Evolutionary conservation across 2,888 invertebrate species (phyloP).

Genomic region (Zaprionus lineosus): DNA sequence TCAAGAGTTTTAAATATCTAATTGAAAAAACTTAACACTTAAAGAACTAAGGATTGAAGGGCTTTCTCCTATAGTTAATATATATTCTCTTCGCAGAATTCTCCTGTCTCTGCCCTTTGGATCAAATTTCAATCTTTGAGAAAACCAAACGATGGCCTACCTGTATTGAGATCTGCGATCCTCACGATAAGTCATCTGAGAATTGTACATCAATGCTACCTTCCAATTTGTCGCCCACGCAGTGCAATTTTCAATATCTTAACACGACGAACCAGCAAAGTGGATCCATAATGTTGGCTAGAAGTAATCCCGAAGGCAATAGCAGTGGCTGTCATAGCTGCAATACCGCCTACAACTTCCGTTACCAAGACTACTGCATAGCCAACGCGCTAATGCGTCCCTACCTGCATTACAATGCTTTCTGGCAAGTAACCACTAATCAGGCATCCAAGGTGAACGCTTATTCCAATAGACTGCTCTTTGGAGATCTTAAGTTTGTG

Average conservation of each 20-base stretch:
- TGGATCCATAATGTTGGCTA: conserved; percentile 48
- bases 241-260: conserved; percentile 74
- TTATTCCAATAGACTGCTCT: conserved; percentile 50
- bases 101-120: conserved; percentile 83
- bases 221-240: conserved; percentile 5
- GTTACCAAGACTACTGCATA: conserved; percentile 79
- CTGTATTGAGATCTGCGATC: conserved; percentile 68
- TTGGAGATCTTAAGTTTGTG: conserved; percentile 80
- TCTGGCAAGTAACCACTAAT: conserved; percentile 63
- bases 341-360: conserved; percentile 75
- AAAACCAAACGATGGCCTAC: conserved; percentile 66
- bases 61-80: background rate
- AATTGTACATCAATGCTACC: conserved; percentile 35
- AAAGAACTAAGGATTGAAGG: background rate
- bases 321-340: conserved; percentile 71
- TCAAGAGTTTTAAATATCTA: too few species aligned
- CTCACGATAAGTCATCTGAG: conserved; percentile 19
- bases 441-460: conserved; percentile 2
- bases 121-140: conserved; percentile 69
- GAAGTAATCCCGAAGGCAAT: conserved; percentile 28
- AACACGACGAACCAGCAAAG: conserved; percentile 54
- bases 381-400: conserved; percentile 75
- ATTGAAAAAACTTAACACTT: too few species aligned
- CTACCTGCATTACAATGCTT: conserved; percentile 77
- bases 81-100: conserved; percentile 77